Conservation (phyloP, 1,140 invertebrate genomes). For the Sycophaga agraensis region DNA sequence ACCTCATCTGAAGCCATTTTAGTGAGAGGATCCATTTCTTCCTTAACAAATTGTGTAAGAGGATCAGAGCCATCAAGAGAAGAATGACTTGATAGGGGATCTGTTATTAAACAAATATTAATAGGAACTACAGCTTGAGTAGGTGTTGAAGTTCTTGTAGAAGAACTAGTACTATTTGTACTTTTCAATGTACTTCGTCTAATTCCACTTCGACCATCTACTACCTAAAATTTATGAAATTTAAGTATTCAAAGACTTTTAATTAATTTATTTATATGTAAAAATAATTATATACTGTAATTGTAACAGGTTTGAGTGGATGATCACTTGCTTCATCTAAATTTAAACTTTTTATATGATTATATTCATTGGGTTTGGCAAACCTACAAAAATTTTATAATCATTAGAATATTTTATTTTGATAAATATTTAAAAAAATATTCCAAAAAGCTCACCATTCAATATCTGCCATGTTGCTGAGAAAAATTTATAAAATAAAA, state of each 20-base stretch:
- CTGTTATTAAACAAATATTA: constrained; percentile 61
- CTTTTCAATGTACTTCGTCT: constrained; percentile 55
- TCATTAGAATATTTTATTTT: neutral
- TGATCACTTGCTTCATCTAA: constrained; percentile 44
- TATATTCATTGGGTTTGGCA: constrained; percentile 36
- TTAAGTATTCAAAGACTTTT: neutral
- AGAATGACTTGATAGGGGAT: constrained; percentile 46
- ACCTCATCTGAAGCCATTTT: constrained; percentile 66
- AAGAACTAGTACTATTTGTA: constrained; percentile 49
- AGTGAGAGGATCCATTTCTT: constrained; percentile 68
- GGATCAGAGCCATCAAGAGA: constrained; percentile 75
- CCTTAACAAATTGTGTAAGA: constrained; percentile 68
- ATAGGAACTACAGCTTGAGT: constrained; percentile 52
- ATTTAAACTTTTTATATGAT: constrained; percentile 27
- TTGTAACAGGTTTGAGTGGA: constrained; percentile 60
- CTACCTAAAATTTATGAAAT: constrained; percentile 38
- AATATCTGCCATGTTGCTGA: constrained; percentile 36
- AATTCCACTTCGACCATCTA: constrained; percentile 54
- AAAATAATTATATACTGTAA: constrained; percentile 39
- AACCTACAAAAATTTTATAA: constrained; percentile 33
- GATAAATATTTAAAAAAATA: neutral
- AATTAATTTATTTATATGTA: constrained; percentile 1
- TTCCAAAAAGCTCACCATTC: constrained; percentile 36
- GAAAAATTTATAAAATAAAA: neutral
- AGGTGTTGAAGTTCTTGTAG: constrained; percentile 57